Conservation (phyloP, 2,888 invertebrate genomes). For the Papilio protenor region DNA sequence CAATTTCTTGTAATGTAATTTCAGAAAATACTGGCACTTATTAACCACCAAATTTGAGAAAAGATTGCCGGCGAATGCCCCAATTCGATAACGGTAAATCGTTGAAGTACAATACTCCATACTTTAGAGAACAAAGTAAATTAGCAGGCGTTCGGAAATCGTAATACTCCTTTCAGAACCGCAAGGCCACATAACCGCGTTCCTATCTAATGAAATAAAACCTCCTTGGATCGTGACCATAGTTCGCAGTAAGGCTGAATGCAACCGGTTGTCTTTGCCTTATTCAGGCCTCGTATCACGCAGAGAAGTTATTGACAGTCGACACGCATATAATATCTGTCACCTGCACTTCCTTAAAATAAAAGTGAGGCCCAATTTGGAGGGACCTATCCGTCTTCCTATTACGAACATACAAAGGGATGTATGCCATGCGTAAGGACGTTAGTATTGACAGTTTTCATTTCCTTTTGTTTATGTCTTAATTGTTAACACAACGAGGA, state of each 20-base stretch:
- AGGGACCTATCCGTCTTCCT: slow-evolving; percentile 30
- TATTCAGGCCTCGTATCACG: slow-evolving; percentile 44
- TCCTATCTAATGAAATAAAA: slow-evolving; percentile 54
- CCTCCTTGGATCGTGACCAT: slow-evolving; percentile 45
- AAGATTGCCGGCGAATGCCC: neutral
- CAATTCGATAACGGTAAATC: slow-evolving; percentile 21
- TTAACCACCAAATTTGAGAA: slow-evolving; percentile 15
- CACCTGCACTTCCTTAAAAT: slow-evolving; percentile 41
- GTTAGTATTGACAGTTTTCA: slow-evolving; percentile 15
- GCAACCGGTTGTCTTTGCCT: slow-evolving; percentile 51
- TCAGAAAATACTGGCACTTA: neutral
- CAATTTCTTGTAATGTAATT: neutral
- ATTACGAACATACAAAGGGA: slow-evolving; percentile 38
- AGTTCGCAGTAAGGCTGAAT: slow-evolving; percentile 38
- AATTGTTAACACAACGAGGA: neutral
- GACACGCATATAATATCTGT: slow-evolving; percentile 36
- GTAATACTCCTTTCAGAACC: slow-evolving; percentile 43
- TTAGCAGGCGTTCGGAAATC: slow-evolving; percentile 41
- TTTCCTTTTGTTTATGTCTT: slow-evolving; percentile 24
- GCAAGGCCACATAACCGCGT: slow-evolving; percentile 59
- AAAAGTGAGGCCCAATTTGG: slow-evolving; percentile 37
- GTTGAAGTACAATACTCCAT: slow-evolving; percentile 13
- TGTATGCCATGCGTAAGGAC: slow-evolving; percentile 6
- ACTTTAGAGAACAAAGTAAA: slow-evolving; percentile 40
- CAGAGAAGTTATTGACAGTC: slow-evolving; percentile 37